A percentile compares a stretch with the other conserved stretches of the same genome.
Conservation (phyloP, 2,888 invertebrate genomes). For the Nowickia ferox region DNA sequence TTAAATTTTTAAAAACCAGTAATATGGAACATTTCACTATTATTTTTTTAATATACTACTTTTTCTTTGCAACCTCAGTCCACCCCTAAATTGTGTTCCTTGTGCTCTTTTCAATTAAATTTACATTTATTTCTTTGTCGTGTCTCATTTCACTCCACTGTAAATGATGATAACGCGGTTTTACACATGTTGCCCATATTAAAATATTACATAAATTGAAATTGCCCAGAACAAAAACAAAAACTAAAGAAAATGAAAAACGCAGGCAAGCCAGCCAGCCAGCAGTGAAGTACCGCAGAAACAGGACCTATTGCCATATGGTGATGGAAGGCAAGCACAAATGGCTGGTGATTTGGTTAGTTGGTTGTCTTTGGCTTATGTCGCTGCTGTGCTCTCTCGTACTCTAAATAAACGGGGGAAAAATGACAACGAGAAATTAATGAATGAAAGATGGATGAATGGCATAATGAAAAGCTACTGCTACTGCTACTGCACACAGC, state of each 20-base stretch:
- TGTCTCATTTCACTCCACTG: conserved; percentile 56
- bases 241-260: conserved; percentile 14
- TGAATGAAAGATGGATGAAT: conserved; percentile 64
- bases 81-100: background rate
- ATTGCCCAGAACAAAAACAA: conserved; percentile 74
- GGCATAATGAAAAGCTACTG: conserved; percentile 72
- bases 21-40: background rate
- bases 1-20: background rate
- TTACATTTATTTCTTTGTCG: conserved; percentile 46
- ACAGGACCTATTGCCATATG: conserved; percentile 49
- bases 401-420: conserved; percentile 31
- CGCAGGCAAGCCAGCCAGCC: conserved; percentile 1
- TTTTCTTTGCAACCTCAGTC: background rate
- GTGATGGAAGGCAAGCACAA: conserved; percentile 44
- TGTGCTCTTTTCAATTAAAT: conserved; percentile 55
- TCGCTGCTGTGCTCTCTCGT: conserved; percentile 15
- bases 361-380: conserved; percentile 42
- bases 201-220: conserved; percentile 78
- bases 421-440: conserved; percentile 37
- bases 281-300: background rate
- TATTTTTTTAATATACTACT: background rate
- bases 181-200: conserved; percentile 72
- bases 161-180: conserved; percentile 65
- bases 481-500: conserved; percentile 62
- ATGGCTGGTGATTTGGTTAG: conserved; percentile 57